A percentile compares a stretch with the other conserved stretches of the same genome.
Conservation (phyloP, 2,888 invertebrate genomes). For the Epinotia ramella region DNA sequence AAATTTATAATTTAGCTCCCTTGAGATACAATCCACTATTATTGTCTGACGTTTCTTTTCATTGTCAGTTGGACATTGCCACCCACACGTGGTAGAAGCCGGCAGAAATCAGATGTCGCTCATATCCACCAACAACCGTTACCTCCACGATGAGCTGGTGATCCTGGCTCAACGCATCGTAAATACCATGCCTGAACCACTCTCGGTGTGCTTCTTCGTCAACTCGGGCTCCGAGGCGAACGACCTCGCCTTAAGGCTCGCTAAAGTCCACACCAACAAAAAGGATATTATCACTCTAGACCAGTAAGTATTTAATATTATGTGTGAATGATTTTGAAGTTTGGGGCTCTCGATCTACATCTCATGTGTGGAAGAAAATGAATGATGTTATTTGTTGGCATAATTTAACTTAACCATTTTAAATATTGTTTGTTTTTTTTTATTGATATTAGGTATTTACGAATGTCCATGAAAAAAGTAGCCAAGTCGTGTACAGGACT, state of each 20-base stretch:
- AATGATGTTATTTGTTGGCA: constrained; percentile 48
- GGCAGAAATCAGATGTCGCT: constrained; percentile 95
- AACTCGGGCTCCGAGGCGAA: constrained; percentile 99
- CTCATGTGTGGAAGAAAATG: constrained; percentile 34
- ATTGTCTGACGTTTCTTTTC: constrained; percentile 35
- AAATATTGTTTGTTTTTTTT: background rate
- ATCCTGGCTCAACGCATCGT: constrained; percentile 94
- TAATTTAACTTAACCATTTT: constrained; percentile 7
- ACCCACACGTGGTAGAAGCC: constrained; percentile 96
- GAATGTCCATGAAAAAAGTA: constrained; percentile 26
- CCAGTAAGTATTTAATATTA: constrained; percentile 90
- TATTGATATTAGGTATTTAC: constrained; percentile 34
- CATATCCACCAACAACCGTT: constrained; percentile 97
- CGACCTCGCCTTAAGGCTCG: constrained; percentile 97
- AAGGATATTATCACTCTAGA: constrained; percentile 97
- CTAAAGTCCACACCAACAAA: constrained; percentile 94
- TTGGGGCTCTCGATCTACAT: constrained; percentile 5
- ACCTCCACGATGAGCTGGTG: constrained; percentile 97
- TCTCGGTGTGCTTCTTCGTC: constrained; percentile 97
- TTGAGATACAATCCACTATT: no score
- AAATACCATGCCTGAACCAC: constrained; percentile 91
- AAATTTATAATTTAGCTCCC: no score
- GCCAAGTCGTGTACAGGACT: background rate
- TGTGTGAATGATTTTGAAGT: constrained; percentile 30
- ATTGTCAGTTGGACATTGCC: constrained; percentile 97